Evolutionary conservation across 2,797 vertebrate genomes (phyloP).

Genomic region (Parambassis ranga): DNA sequence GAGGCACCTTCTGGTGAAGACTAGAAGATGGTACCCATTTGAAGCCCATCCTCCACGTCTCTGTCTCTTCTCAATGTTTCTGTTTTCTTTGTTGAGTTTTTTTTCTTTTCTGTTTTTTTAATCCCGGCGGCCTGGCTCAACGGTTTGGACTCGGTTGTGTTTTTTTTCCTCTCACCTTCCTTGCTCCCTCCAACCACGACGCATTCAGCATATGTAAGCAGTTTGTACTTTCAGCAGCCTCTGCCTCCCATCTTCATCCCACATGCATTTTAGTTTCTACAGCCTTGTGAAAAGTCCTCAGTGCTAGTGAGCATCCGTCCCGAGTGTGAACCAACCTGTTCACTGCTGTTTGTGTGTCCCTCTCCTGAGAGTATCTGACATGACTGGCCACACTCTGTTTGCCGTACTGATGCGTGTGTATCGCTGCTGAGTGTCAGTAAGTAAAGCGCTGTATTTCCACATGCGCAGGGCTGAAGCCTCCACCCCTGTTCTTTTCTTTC

Average conservation of each 20-base stretch:
- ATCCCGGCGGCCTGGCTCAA: slow-evolving; percentile 79
- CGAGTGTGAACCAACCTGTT: slow-evolving; percentile 21
- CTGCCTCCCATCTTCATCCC: neutral
- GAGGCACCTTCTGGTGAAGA: slow-evolving; percentile 96
- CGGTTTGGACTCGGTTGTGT: slow-evolving; percentile 75
- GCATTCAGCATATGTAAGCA: slow-evolving; percentile 14
- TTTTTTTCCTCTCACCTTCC: slow-evolving; percentile 16
- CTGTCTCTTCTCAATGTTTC: slow-evolving; percentile 50
- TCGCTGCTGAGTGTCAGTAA: slow-evolving; percentile 1
- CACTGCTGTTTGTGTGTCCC: slow-evolving; percentile 8
- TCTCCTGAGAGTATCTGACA: neutral
- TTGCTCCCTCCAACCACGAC: neutral
- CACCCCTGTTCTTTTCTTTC: neutral
- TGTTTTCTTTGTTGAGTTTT: slow-evolving; percentile 53
- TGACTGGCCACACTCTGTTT: neutral
- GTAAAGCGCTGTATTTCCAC: slow-evolving; percentile 35
- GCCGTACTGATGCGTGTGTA: neutral
- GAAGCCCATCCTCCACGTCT: slow-evolving; percentile 41
- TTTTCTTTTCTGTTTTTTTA: slow-evolving; percentile 10
- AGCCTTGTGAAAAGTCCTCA: neutral
- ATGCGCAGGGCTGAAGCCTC: neutral
- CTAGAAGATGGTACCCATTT: slow-evolving; percentile 79
- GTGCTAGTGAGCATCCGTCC: slow-evolving; percentile 59
- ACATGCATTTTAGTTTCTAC: neutral
- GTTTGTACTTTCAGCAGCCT: neutral